A percentile compares a stretch with the other conserved stretches of the same genome.
phyloP scores from a whole-genome alignment of 2,797 vertebrate species.

The Diplodus puntazzo region DNA sequence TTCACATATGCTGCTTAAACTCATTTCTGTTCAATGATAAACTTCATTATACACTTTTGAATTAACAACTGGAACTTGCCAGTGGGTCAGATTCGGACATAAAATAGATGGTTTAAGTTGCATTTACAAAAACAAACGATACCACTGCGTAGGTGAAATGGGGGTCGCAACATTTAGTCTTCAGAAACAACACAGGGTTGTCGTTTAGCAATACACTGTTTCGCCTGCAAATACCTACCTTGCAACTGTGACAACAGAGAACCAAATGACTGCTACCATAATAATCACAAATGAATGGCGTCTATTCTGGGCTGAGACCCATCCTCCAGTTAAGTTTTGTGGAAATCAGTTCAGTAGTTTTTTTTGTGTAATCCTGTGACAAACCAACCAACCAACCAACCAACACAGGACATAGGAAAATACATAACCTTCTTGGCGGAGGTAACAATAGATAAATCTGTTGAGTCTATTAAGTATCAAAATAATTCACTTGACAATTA shows the following conservation, averaged over 20 bases:
- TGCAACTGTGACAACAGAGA: neutral
- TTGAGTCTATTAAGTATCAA: neutral
- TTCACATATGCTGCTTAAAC: neutral
- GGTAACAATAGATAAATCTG: too few species aligned
- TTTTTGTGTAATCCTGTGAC: too few species aligned
- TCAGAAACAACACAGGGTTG: constrained; percentile 3
- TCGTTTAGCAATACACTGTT: neutral
- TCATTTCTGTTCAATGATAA: neutral
- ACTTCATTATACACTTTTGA: neutral
- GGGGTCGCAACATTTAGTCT: neutral
- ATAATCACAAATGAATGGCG: neutral
- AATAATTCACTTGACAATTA: neutral
- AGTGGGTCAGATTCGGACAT: neutral
- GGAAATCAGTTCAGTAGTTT: too few species aligned
- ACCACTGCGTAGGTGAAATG: neutral
- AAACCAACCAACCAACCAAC: too few species aligned
- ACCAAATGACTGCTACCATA: neutral
- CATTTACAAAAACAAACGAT: neutral
- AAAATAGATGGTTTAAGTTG: constrained; percentile 3
- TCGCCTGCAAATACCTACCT: neutral
- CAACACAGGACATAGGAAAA: too few species aligned
- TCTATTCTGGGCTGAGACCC: too few species aligned
- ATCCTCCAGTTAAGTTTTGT: too few species aligned
- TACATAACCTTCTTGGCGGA: too few species aligned
- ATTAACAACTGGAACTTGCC: neutral